Base-by-base conservation (phyloP, 2,888 invertebrate genomes). In the Bedellia somnulentella region DNA sequence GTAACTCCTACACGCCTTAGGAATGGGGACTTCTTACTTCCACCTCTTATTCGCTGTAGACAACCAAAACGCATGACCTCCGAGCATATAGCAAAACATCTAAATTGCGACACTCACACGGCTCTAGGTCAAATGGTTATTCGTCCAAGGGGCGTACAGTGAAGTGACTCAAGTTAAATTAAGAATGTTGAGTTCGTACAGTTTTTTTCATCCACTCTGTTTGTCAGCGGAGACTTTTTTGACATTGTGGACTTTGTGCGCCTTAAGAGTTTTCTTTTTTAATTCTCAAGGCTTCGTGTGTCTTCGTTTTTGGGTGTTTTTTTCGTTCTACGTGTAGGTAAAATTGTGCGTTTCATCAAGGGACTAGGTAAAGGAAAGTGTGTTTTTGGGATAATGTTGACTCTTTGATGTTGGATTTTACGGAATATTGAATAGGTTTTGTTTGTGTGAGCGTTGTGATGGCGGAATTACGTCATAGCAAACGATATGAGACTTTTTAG, bases 91-190 rank as follows among this genome's bases (percentile, higher is more conserved):
- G n/a, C n/a, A n/a, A n/a, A n/a, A n/a, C n/a, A n/a, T n/a, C n/a
- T n/a, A n/a, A n/a, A n/a, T n/a, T n/a, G n/a, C n/a, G n/a, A n/a
- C n/a, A n/a, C n/a, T n/a, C n/a, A 27, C 36, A 32, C 32, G 34
- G 53, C 27, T 43, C 51, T 37, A 39, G 32, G 18, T 38, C 40
- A 28, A 34, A 30, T 46, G 52, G 70, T 41, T 42, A 21, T 30
- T 40, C 38, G 44, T 54, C n/a, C 52, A 53, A 66, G 59, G 59
- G 55, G 64, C 63, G 67, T 26, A 27, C n/a, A n/a, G n/a, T n/a
- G n/a, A n/a, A 70, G 66, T 63, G 70, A 68, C 70, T 73, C 70
- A 73, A 73, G 73, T 73, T 75, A 73, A 73, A 75, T 75, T 75
- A 75, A 75, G 75, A 75, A 75, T 75, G 70, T 73, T 68, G 62